Conservation (phyloP, 23 tunicate species). For the Ascidia mentula region DNA sequence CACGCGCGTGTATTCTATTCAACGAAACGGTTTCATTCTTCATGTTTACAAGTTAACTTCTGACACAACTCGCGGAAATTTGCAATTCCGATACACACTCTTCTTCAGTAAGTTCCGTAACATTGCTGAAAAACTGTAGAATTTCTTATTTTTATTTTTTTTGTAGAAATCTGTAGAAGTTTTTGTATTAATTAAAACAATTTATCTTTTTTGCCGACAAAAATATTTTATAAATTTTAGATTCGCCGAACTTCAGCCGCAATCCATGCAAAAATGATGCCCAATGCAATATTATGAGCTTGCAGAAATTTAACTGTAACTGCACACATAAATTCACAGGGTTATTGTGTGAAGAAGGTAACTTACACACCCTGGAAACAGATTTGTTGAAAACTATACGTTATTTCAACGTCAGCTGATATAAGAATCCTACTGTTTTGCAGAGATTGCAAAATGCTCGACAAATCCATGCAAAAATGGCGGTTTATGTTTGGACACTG, state of each 20-base stretch:
- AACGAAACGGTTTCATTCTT: neutral
- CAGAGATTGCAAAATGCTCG: neutral
- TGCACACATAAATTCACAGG: neutral
- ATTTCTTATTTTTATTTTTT: no score
- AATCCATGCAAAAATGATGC: neutral
- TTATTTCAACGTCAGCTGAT: neutral
- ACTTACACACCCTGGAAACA: no score
- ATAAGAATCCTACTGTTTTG: no score
- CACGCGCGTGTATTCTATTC: neutral
- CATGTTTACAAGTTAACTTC: no score
- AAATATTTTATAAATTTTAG: no score
- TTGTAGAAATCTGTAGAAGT: no score
- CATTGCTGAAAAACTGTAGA: no score
- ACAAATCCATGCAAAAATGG: neutral
- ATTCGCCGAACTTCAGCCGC: neutral
- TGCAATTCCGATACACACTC: no score
- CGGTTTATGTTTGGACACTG: neutral
- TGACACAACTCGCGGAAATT: no score
- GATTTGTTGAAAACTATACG: no score
- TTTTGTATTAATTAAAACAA: no score
- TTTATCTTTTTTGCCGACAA: neutral
- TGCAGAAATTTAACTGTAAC: neutral
- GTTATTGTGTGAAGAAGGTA: neutral
- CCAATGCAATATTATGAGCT: neutral
- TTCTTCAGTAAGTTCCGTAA: no score